Evolutionary conservation across 2,888 invertebrate species (phyloP).

Genomic region (Rhodophaea formosa): DNA sequence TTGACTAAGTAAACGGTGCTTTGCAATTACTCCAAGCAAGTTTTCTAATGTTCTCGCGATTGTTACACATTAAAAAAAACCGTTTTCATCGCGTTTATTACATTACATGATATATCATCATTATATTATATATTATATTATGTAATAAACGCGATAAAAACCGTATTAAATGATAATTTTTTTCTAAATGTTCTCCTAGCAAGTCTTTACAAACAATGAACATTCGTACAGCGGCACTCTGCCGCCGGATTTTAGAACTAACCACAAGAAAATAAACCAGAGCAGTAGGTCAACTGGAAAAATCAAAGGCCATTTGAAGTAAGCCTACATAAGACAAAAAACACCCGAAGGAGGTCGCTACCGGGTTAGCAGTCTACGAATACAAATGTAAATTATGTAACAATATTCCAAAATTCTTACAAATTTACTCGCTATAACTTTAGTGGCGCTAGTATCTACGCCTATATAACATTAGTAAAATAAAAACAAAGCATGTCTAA

Average conservation of each 20-base stretch:
- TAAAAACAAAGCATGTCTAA: neutral
- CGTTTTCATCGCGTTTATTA: too few species aligned
- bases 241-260: constrained; percentile 1
- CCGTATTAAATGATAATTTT: too few species aligned
- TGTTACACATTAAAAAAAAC: too few species aligned
- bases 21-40: too few species aligned
- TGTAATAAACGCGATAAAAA: too few species aligned
- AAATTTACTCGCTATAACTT: neutral
- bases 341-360: constrained; percentile 1
- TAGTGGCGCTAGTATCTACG: neutral
- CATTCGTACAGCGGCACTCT: neutral
- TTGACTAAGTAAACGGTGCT: too few species aligned
- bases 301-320: neutral
- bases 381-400: neutral
- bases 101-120: too few species aligned
- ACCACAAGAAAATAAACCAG: neutral
- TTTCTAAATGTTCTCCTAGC: neutral
- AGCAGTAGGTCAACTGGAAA: neutral
- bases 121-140: too few species aligned
- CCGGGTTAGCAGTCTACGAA: neutral
- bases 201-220: neutral
- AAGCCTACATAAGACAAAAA: neutral
- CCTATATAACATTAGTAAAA: neutral
- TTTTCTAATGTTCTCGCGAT: too few species aligned
- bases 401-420: neutral